Evolutionary conservation across 2,797 vertebrate species (phyloP).

Genomic region (Clarias pachynema): DNA sequence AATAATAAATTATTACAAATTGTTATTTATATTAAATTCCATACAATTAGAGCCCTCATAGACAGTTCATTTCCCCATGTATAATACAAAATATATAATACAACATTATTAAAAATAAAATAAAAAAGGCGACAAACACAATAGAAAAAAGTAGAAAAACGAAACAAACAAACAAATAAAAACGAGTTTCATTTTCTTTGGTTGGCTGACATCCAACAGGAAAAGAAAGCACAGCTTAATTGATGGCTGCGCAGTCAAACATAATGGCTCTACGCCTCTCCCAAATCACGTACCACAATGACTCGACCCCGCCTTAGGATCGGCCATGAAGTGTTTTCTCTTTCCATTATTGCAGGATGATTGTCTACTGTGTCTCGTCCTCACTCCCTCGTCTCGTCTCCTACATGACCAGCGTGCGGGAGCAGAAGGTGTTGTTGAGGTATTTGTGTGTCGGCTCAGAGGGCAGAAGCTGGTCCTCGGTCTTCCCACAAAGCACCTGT

Average conservation of each 20-base stretch:
- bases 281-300: conserved; percentile 98
- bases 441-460: conserved; percentile 88
- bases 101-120: conserved; percentile 56
- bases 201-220: conserved; percentile 88
- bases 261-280: conserved; percentile 85
- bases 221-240: conserved; percentile 79
- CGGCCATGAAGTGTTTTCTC: conserved; percentile 74
- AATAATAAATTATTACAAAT: conserved; percentile 83
- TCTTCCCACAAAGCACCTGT: conserved; percentile 87
- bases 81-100: conserved; percentile 74
- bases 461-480: conserved; percentile 85
- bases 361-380: conserved; percentile 50
- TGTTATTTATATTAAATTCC: conserved; percentile 88
- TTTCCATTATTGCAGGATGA: conserved; percentile 52
- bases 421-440: conserved; percentile 84
- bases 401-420: conserved; percentile 95
- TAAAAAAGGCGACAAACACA: conserved; percentile 56
- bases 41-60: conserved; percentile 79
- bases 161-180: conserved; percentile 63
- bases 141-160: conserved; percentile 74
- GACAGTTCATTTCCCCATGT: conserved; percentile 70
- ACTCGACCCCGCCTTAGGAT: conserved; percentile 77
- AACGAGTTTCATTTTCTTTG: conserved; percentile 77
- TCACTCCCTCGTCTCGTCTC: conserved; percentile 47
- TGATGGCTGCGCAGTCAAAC: conserved; percentile 74